Evolutionary conservation across 2,113 vertebrate species (phyloP), one percentile per base, ranked within the genome.

Genomic region (Paracanthobrama guichenoti): DNA sequence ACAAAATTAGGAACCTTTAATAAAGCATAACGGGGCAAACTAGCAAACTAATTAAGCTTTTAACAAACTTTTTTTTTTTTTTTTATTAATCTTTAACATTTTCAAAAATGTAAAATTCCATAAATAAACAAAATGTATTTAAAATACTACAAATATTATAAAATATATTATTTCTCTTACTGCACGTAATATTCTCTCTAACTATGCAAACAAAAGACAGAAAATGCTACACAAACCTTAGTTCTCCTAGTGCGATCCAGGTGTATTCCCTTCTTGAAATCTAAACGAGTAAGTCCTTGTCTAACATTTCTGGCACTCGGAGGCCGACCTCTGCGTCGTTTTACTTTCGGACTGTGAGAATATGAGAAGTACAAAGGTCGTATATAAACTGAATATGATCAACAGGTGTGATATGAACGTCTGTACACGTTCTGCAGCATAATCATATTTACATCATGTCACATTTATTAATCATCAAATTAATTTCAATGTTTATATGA

Each of bases 261-360:
- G 62, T 94, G 88, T 39, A 90, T 67, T 13, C 94, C 94, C 62
- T 90, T 91, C 87, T 91, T 94, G 91, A 91, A 94, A 87, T 95
- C 91, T 4, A 95, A 94, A 79, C 90, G 87, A 14, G 87, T 84
- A 24, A 95, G 88, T 83, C 95, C 94, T 4, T 92, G 85, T 0
- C 90, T 84, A 28, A 95, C 59, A 88, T 92, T 92, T 50, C 90
- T 93, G 11, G 87, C 87, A 69, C 94, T 87, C 71, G 94, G 93
- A 57, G 93, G 92, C 88, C 94, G 94, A 89, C 95, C 95, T 78
- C 95, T 90, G 80, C 94, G 88, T 53, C 91, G 92, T 53, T 92
- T 87, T 72, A 93, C 93, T 82, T 89, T 89, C 12, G 94, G 93
- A 89, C 94, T 95, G 74, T 18, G 69, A 75, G 69, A 39, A 46